Evolutionary conservation across 2,888 invertebrate genomes (phyloP), one percentile per base, ranked within the genome.

Genomic region (Tetranychus truncatus): DNA sequence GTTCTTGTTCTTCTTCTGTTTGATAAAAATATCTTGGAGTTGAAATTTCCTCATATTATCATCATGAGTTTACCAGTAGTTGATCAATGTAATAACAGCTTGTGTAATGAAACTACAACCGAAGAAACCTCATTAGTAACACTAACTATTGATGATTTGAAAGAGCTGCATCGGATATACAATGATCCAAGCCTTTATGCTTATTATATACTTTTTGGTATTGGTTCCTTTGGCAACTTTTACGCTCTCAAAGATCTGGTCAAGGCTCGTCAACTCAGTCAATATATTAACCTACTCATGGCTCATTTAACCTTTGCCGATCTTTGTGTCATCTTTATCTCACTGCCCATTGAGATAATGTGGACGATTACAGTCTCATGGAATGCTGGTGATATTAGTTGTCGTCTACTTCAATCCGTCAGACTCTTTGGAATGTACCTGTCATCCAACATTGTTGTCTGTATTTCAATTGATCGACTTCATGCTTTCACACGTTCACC

Each of bases 381-480:
- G 75, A 24, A 73, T 4, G 75, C 34, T 9, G 75, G 75, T 24
- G 34, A 74, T 74, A 1, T 74, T 73, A 71, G 74, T 46, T 75
- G 75, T 24, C 15, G 44, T 18, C 1, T 75, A 20, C 3, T 75
- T 8, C 75, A 75, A 65, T 34, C 45, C 24, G 8, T 45, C 2
- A n/a, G 73, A 7, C 73, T 74, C 20, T 75, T 75, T 18, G 75
- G 75, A 8, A 74, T 75, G 8, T 75, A 75, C 21, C 24, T 72
- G 11, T 72, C 72, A 34, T 72, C 72, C 9, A 44, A 20, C 11
- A 44, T 72, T n/a, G 24, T 72, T 24, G 72, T 72, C 8, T 72
- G 44, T 15, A 72, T 72, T 21, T 21, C 21, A 9, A 34, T 72
- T 34, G 72, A 72, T n/a, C 34, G 72, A 15, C 15, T 44, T 11